These are phyloP conservation scores for Alethe diademata DNA, from an alignment of 2,113 vertebrate species.

Conservation along the genomic window DNA sequence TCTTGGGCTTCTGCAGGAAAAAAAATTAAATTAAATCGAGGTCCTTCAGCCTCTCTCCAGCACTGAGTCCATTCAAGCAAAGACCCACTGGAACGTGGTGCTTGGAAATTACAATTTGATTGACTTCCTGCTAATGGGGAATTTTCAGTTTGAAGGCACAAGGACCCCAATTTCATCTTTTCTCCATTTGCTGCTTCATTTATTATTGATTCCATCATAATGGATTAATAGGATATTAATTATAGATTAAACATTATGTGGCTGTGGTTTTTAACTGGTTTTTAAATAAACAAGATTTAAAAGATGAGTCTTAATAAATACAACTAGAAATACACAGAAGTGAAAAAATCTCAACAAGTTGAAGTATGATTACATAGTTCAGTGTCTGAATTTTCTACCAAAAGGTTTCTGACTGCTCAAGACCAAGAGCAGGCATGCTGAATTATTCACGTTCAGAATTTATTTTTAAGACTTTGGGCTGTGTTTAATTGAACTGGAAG, in stretches of 20 bases:
- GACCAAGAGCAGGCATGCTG: not conserved
- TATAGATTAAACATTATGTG: not conserved
- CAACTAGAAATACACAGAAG: not conserved
- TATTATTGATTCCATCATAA: not conserved
- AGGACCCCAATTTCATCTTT: not conserved
- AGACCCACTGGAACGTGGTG: not conserved
- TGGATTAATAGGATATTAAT: not conserved
- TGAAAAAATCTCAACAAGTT: not conserved
- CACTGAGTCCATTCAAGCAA: not conserved
- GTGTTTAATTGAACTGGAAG: slow-evolving; percentile 2
- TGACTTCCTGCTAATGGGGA: not conserved
- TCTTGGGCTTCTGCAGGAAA: not conserved
- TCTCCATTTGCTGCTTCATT: not conserved
- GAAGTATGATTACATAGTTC: not conserved
- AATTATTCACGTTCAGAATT: not conserved
- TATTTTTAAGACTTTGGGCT: not conserved
- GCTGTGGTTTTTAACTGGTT: not conserved
- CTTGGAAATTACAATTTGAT: not conserved
- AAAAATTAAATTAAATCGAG: rapidly evolving
- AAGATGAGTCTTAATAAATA: not conserved
- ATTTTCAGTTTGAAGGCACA: not conserved
- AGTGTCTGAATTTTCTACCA: not conserved
- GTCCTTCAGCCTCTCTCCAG: not conserved
- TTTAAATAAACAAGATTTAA: not conserved
- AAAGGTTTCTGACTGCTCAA: not conserved